These are phyloP conservation scores for Botia almorhae DNA, from an alignment of 2,797 vertebrate genomes.

Conservation along the genomic window DNA sequence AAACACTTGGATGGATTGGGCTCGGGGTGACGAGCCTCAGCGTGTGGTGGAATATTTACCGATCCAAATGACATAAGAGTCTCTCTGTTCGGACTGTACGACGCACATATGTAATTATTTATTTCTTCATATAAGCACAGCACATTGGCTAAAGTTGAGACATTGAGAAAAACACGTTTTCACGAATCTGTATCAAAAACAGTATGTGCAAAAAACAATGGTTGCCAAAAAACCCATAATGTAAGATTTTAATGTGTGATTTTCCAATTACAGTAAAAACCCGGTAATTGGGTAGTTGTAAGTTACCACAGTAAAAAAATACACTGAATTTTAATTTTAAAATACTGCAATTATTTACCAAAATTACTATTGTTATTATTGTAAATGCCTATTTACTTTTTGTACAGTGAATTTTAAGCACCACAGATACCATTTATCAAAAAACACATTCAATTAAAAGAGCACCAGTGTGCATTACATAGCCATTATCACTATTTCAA, in stretches of 20 bases:
- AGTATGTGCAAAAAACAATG: not conserved
- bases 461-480: not conserved
- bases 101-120: constrained; percentile 17
- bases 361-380: not conserved
- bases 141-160: not conserved
- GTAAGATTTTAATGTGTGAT: not conserved
- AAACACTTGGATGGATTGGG: constrained; percentile 49
- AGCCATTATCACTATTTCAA: not conserved
- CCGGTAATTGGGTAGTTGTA: constrained; percentile 54
- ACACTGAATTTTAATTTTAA: not conserved
- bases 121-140: constrained; percentile 25
- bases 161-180: not conserved
- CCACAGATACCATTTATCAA: too few species aligned
- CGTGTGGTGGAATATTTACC: constrained; percentile 50
- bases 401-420: too few species aligned
- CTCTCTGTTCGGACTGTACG: constrained; percentile 10
- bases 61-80: constrained; percentile 32
- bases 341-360: not conserved
- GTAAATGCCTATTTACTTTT: too few species aligned
- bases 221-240: not conserved
- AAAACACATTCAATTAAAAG: not conserved
- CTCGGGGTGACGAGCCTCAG: constrained; percentile 14
- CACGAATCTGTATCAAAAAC: not conserved
- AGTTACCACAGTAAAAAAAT: too few species aligned
- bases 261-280: constrained; percentile 34